Percentiles rank a stretch among this genome's conserved stretches.
These are phyloP conservation scores for Ormia ochracea DNA, from an alignment of 2,888 invertebrate genomes.

Conservation along the genomic window DNA sequence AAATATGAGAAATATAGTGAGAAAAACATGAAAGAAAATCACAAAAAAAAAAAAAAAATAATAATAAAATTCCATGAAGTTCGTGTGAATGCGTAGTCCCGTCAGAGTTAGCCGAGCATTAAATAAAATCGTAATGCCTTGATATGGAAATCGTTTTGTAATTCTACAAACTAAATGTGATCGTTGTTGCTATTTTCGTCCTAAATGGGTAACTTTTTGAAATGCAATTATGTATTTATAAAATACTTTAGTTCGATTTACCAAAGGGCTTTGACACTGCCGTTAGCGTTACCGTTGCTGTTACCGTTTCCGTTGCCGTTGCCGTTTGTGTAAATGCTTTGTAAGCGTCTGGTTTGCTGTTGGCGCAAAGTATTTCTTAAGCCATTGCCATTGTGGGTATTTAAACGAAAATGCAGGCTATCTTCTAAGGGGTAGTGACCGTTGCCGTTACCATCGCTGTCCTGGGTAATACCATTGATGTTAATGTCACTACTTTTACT, in stretches of 20 bases:
- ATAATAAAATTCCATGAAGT: too few species aligned
- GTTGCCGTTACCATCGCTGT: constrained; percentile 56
- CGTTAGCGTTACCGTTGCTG: constrained; percentile 42
- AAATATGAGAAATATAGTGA: constrained; percentile 16
- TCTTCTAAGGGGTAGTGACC: constrained; percentile 48
- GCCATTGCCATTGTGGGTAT: constrained; percentile 35
- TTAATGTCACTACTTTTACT: too few species aligned
- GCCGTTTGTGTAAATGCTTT: constrained; percentile 27
- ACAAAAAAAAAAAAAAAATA: too few species aligned
- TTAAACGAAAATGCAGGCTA: constrained; percentile 37
- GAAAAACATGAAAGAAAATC: not conserved
- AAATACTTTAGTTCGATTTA: constrained; percentile 5
- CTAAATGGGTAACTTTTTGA: constrained; percentile 33
- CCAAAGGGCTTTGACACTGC: constrained; percentile 55
- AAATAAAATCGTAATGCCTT: constrained; percentile 35
- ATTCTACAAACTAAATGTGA: constrained; percentile 47
- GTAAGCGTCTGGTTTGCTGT: constrained; percentile 24
- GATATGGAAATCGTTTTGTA: not conserved
- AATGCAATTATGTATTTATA: not conserved
- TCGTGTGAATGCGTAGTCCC: constrained; percentile 42
- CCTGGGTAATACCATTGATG: too few species aligned
- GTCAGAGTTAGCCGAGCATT: constrained; percentile 47
- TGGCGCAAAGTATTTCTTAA: constrained; percentile 38
- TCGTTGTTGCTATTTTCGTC: constrained; percentile 61
- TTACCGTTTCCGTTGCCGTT: constrained; percentile 44